Percentiles rank a stretch among this genome's conserved stretches.
These are phyloP conservation scores for Chrysopa pallens DNA, from an alignment of 1,140 invertebrate species.

Conservation along the genomic window DNA sequence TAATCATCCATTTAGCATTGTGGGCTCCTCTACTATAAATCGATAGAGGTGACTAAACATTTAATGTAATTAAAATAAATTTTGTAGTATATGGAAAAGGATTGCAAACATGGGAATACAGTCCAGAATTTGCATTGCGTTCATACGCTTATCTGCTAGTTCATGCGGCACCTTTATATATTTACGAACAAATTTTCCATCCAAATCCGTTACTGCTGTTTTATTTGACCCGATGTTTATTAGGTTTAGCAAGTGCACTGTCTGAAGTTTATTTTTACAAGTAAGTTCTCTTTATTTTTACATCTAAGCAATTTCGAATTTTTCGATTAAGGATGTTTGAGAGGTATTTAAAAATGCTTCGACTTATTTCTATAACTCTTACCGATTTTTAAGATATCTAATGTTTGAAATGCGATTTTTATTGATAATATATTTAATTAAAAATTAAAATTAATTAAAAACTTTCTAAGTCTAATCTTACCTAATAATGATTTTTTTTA, in stretches of 20 bases:
- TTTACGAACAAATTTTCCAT: constrained; percentile 57
- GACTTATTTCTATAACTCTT: neutral
- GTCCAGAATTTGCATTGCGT: constrained; percentile 79
- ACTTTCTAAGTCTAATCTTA: too few species aligned
- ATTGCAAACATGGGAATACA: constrained; percentile 99
- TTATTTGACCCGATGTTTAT: constrained; percentile 68
- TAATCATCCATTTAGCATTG: too few species aligned
- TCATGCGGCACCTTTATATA: constrained; percentile 70
- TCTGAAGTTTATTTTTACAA: constrained; percentile 90
- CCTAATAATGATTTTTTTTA: too few species aligned
- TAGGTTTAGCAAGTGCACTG: constrained; percentile 61
- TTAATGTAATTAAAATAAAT: constrained; percentile 1
- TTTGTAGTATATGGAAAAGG: constrained; percentile 74
- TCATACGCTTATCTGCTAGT: constrained; percentile 84
- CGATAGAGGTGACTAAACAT: too few species aligned
- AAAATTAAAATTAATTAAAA: too few species aligned
- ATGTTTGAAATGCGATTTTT: too few species aligned
- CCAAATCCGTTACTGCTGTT: constrained; percentile 74
- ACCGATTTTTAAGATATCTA: too few species aligned
- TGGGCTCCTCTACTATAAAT: too few species aligned
- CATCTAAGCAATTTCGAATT: constrained; percentile 2
- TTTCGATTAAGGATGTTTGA: too few species aligned
- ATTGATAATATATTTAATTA: too few species aligned
- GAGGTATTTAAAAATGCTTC: neutral
- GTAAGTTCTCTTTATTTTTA: too few species aligned